These are phyloP conservation scores for Procambarus clarkii DNA, from an alignment of 1,140 invertebrate genomes.

Conservation along the genomic window DNA sequence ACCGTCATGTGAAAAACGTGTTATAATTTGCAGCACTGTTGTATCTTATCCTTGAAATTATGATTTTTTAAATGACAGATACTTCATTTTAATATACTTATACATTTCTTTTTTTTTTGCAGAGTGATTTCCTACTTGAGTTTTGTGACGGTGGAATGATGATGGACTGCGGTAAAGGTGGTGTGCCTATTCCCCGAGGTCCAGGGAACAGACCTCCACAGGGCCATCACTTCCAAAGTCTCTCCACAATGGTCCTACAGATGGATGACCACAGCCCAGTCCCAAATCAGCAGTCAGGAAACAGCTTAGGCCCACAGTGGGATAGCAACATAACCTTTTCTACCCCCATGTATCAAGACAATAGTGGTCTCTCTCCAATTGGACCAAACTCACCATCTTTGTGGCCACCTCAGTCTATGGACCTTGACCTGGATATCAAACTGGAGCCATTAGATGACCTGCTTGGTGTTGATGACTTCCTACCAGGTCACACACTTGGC, in stretches of 20 bases:
- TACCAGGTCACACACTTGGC: constrained; percentile 42
- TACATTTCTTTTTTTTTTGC: neutral
- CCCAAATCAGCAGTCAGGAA: constrained; percentile 21
- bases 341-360: constrained; percentile 30
- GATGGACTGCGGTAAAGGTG: constrained; percentile 32
- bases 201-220: constrained; percentile 28
- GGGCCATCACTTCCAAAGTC: constrained; percentile 31
- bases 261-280: constrained; percentile 56
- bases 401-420: constrained; percentile 61
- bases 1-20: too few relatives aligned
- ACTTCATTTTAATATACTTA: too few relatives aligned
- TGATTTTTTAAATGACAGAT: neutral
- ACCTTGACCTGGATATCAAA: constrained; percentile 57
- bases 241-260: constrained; percentile 47
- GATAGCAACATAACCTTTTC: constrained; percentile 8
- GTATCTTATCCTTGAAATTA: too few relatives aligned
- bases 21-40: too few relatives aligned
- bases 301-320: constrained; percentile 39
- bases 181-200: constrained; percentile 53
- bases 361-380: constrained; percentile 35
- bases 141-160: constrained; percentile 50
- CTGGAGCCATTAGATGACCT: constrained; percentile 60
- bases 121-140: constrained; percentile 58
- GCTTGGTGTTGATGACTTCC: constrained; percentile 45
- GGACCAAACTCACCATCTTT: constrained; percentile 54